Percentiles rank a stretch among this genome's conserved stretches.
Evolutionary conservation across 2,113 vertebrate genomes (phyloP).

Genomic region (Origma solitaria): DNA sequence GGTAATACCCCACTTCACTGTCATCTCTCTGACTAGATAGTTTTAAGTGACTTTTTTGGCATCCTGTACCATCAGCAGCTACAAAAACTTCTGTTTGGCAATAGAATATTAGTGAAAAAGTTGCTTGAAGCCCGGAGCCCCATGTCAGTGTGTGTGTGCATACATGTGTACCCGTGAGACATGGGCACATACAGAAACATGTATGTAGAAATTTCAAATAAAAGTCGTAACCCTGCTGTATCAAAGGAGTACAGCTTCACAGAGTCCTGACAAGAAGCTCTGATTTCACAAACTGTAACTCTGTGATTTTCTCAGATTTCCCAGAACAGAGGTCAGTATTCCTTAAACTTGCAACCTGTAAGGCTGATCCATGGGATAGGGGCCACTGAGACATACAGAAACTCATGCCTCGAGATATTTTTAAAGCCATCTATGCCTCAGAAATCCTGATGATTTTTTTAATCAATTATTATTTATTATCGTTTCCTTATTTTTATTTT

Average conservation of each 20-base stretch:
- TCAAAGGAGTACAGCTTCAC: background rate
- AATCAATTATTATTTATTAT: conserved; percentile 16
- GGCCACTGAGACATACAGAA: background rate
- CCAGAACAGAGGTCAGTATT: background rate
- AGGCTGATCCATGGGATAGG: background rate
- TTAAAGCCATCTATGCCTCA: conserved; percentile 43
- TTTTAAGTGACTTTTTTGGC: background rate
- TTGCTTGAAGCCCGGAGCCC: background rate
- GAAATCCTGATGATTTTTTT: background rate
- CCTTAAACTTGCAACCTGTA: background rate
- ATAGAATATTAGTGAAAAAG: background rate
- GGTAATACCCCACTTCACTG: background rate
- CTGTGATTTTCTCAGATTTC: background rate
- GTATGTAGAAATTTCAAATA: background rate
- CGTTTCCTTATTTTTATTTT: background rate
- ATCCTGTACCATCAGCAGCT: background rate
- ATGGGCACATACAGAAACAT: rapidly evolving
- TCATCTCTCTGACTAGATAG: background rate
- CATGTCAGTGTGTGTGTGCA: rapidly evolving
- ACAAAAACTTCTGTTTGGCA: background rate
- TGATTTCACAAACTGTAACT: background rate
- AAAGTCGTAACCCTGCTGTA: rapidly evolving
- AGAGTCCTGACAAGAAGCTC: background rate
- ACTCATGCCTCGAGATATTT: background rate
- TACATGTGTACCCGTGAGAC: rapidly evolving